Evolutionary conservation across 2,113 vertebrate species (phyloP), one percentile per base, ranked within the genome.

Genomic region (Seriola aureovittata): DNA sequence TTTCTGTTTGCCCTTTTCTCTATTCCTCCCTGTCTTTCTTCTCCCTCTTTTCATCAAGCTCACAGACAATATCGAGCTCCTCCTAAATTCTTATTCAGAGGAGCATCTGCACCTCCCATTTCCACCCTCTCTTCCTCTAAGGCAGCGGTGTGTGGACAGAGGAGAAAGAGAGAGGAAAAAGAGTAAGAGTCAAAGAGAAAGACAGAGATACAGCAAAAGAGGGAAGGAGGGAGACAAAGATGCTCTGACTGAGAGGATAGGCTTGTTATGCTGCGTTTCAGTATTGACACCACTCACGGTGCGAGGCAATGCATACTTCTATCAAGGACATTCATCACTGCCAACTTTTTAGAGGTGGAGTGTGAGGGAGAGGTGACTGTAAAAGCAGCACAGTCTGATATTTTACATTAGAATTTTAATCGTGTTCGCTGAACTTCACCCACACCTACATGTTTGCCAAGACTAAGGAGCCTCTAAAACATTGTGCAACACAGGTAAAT

Each of bases 1-100:
- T 57, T 80, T 83, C 63, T 89, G 71, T 60, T 92, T 80, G 80
- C 40, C 48, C 80, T 70, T 85, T 91, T 87, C 68, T 82, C 77
- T 54, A 71, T 85, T 71, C 79, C 65, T 74, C 62, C 54, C 55
- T 50, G 80, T 90, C 81, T 91, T 88, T 91, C 78, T 87, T 91
- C 73, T 81, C 64, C 46, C 7, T 66, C 59, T 76, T 88, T 90
- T 92, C 84, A 93, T 90, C 89, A 87, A 81, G 87, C 90, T 81
- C 65, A 67, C 68, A 84, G 78, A 85, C 85, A 88, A 85, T 82
- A 87, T 85, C 17, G 42, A 93, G 69, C 59, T 76, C 71, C 65
- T 84, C 63, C 71, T 89, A 63, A 85, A 87, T 81, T 85, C 69
- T 66, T 58, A 82, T 89, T 88, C 71, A 77, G 60, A 77, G 72